Evolutionary conservation across 2,888 invertebrate genomes (phyloP).

Genomic region (Dicyrtomina minuta): DNA sequence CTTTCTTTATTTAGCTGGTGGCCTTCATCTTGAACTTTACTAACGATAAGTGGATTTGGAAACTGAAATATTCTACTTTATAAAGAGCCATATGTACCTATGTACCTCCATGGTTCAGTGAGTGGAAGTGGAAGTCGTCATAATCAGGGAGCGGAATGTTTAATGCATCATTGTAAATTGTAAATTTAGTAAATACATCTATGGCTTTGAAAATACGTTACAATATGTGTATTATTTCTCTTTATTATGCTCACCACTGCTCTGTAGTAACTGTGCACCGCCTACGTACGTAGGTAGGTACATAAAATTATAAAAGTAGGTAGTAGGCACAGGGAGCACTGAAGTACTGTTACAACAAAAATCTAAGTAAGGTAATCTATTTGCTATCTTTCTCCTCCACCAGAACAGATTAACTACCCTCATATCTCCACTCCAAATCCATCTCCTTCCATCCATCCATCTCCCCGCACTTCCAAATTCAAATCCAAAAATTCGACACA

Average conservation of each 20-base stretch:
- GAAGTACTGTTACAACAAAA: too few species aligned
- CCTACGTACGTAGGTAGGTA: background rate
- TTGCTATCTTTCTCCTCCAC: background rate
- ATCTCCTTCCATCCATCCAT: background rate
- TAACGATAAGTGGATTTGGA: background rate
- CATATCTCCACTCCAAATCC: too few species aligned
- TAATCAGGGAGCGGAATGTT: background rate
- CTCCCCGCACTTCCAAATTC: background rate
- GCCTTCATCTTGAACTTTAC: slow-evolving; percentile 35
- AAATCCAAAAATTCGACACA: background rate
- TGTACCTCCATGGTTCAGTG: too few species aligned
- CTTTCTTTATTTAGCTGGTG: slow-evolving; percentile 31
- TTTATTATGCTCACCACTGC: background rate
- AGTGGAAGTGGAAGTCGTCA: background rate
- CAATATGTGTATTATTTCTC: too few species aligned
- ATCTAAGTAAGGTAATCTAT: slow-evolving; percentile 18
- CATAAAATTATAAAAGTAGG: background rate
- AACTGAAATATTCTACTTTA: background rate
- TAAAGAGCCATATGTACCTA: too few species aligned
- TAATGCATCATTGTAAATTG: too few species aligned
- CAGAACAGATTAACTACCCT: background rate
- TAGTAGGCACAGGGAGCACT: background rate
- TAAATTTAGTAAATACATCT: too few species aligned
- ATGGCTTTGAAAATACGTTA: too few species aligned
- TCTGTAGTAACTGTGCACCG: background rate